phyloP scores from a whole-genome alignment of 2,113 vertebrate genomes.

The Pithys albifrons region DNA sequence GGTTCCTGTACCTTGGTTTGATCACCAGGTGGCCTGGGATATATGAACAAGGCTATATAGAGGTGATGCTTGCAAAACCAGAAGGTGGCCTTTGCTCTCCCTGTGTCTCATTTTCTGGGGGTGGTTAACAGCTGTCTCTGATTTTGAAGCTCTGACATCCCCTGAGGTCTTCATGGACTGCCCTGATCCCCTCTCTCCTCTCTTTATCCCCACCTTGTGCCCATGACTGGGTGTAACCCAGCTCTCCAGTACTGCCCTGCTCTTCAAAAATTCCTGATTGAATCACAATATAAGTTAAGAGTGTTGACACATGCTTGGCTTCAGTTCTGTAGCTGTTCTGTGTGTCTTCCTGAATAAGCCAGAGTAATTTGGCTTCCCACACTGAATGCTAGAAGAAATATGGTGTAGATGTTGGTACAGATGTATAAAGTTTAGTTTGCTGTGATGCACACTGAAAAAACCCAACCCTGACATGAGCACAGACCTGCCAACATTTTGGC shows the following conservation, averaged over 20 bases:
- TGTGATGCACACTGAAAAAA: not conserved
- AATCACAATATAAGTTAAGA: not conserved
- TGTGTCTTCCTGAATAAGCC: not conserved
- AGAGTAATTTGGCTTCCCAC: not conserved
- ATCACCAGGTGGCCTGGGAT: not conserved
- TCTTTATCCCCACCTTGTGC: not conserved
- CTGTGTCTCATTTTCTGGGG: not conserved
- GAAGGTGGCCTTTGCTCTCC: not conserved
- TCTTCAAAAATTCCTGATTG: not conserved
- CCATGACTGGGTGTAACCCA: fast-evolving
- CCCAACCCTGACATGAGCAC: not conserved
- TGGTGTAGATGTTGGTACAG: not conserved
- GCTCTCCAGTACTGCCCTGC: not conserved
- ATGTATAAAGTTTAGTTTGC: not conserved
- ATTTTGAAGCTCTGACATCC: not conserved
- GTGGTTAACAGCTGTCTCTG: not conserved
- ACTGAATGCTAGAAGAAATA: not conserved
- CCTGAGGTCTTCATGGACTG: not conserved
- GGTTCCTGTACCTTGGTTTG: not conserved
- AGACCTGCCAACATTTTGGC: not conserved
- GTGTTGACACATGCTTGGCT: not conserved
- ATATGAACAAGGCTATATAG: no score
- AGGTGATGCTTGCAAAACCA: not conserved
- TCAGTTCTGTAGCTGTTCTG: not conserved
- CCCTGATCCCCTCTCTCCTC: not conserved